A percentile compares a stretch with the other conserved stretches of the same genome.
phyloP scores from a whole-genome alignment of 2,797 vertebrate genomes.

The Steatocranus sp. region DNA sequence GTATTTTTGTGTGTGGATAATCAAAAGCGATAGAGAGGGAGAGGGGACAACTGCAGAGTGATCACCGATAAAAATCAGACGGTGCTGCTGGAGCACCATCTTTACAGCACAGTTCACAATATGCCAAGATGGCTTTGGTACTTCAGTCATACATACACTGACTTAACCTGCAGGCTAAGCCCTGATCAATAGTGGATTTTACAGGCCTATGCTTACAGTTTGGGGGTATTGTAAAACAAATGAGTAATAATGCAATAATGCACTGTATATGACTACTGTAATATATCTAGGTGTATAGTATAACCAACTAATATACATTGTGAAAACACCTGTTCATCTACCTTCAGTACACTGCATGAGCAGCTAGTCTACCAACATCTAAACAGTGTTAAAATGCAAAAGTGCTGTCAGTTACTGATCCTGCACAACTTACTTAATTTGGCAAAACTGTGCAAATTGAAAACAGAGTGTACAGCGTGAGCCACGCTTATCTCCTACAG shows the following conservation, averaged over 20 bases:
- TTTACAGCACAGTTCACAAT: conserved; percentile 47
- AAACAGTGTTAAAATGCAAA: neutral
- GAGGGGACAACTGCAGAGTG: conserved; percentile 40
- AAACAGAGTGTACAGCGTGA: neutral
- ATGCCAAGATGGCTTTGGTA: conserved; percentile 20
- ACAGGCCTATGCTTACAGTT: neutral
- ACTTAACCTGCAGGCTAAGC: neutral
- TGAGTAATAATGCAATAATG: neutral
- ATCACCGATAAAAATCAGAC: conserved; percentile 32
- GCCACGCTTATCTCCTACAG: no score
- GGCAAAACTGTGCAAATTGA: neutral
- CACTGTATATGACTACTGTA: neutral
- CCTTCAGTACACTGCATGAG: neutral
- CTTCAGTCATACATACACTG: neutral
- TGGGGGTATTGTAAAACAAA: neutral
- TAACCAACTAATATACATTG: neutral
- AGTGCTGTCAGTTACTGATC: neutral
- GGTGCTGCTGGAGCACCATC: conserved; percentile 13
- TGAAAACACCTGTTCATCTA: neutral
- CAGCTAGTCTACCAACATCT: neutral
- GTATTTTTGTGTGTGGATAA: conserved; percentile 60
- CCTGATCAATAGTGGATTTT: neutral
- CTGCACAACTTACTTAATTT: neutral
- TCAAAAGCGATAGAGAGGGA: conserved; percentile 62
- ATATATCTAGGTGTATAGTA: neutral